Conservation (phyloP, 2,888 invertebrate species). For the Phalangium opilio region DNA sequence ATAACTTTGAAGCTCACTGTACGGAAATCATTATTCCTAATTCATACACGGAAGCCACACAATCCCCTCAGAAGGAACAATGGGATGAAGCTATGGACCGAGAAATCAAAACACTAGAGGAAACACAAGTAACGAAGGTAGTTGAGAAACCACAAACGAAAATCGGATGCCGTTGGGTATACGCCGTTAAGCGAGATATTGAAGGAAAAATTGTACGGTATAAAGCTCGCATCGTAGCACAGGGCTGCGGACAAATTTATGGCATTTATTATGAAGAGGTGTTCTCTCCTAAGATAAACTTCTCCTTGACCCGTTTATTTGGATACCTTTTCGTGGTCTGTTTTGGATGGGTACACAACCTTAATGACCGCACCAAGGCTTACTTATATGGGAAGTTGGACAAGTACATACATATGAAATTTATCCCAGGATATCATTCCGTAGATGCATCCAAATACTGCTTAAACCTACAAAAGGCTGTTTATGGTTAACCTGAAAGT, state of each 20-base stretch:
- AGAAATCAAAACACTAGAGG: neutral
- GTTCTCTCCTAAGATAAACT: constrained; percentile 1
- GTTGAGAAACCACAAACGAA: neutral
- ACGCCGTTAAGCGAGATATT: neutral
- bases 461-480: neutral
- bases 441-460: neutral
- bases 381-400: constrained; percentile 4
- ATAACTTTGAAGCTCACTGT: no score
- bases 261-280: neutral
- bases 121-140: neutral
- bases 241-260: constrained; percentile 1
- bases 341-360: constrained; percentile 2
- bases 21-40: neutral
- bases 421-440: neutral
- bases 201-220: neutral
- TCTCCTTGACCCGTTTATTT: neutral
- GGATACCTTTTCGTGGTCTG: neutral
- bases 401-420: constrained; percentile 1
- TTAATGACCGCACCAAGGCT: constrained; percentile 3
- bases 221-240: constrained; percentile 1
- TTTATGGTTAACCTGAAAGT: constrained; percentile 2
- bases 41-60: neutral
- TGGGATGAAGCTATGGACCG: neutral
- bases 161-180: neutral
- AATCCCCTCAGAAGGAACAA: neutral